A percentile compares a stretch with the other conserved stretches of the same genome.
phyloP scores from a whole-genome alignment of 92 coral and sea anemone species.

The Palythoa grandis region DNA sequence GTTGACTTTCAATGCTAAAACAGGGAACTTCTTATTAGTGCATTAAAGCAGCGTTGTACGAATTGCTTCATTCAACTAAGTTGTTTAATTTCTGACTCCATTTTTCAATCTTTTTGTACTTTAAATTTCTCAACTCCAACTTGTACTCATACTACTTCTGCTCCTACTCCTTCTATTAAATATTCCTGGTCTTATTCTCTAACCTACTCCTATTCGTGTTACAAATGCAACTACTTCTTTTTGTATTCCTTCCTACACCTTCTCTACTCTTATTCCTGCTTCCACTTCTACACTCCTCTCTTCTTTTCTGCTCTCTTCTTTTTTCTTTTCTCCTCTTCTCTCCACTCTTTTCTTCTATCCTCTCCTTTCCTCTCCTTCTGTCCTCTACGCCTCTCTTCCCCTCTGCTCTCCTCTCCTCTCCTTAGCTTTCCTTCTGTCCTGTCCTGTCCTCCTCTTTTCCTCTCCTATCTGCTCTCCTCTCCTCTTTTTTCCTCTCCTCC shows the following conservation, averaged over 20 bases:
- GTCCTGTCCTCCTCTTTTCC: neutral
- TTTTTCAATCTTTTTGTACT: neutral
- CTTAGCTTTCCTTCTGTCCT: neutral
- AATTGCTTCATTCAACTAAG: neutral
- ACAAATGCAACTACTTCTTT: neutral
- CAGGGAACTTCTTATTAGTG: neutral
- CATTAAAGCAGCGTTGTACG: neutral
- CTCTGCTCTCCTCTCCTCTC: too few relatives aligned
- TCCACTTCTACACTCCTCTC: neutral
- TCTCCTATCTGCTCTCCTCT: neutral
- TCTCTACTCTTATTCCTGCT: neutral
- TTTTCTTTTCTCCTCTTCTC: neutral
- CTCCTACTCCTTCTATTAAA: neutral
- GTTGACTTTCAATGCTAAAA: conserved; percentile 47
- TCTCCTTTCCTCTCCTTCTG: neutral
- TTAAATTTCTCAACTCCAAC: neutral
- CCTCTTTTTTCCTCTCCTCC: neutral
- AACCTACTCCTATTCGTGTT: neutral
- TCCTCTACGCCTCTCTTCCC: too few relatives aligned
- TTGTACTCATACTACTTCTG: neutral
- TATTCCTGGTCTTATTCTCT: neutral
- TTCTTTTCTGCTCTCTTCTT: neutral
- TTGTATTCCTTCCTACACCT: too few relatives aligned
- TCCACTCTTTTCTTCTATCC: neutral
- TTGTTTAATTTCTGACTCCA: neutral